Conservation (phyloP, 2,888 invertebrate genomes). For the Holacanthella duospinosa region DNA sequence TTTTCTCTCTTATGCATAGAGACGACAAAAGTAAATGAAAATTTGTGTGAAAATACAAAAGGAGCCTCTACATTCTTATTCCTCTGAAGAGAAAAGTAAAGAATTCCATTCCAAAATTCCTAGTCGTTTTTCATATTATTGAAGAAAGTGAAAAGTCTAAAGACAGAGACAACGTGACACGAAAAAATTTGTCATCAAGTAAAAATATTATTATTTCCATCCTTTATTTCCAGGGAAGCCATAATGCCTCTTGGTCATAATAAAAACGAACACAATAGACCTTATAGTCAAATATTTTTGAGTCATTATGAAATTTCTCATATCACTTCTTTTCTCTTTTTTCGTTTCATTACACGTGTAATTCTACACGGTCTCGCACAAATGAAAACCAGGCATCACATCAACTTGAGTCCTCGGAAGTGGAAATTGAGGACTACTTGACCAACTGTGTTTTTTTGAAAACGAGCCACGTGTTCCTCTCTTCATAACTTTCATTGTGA, state of each 20-base stretch:
- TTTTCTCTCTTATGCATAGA: not conserved
- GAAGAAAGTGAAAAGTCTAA: not conserved
- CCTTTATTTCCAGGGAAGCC: not conserved
- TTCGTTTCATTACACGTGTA: not conserved
- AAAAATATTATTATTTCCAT: constrained; percentile 14
- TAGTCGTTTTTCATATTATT: not conserved
- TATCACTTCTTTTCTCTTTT: too few species aligned
- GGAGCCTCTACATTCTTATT: not conserved
- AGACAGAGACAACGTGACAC: constrained; percentile 5
- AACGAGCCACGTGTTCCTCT: not conserved
- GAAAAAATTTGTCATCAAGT: constrained; percentile 12
- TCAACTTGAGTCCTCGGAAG: too few species aligned
- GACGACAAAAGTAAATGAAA: not conserved
- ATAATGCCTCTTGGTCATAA: not conserved
- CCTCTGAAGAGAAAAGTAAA: not conserved
- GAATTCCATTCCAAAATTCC: not conserved
- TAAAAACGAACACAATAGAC: not conserved
- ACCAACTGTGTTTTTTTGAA: not conserved
- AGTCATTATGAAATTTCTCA: too few species aligned
- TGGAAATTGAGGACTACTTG: not conserved
- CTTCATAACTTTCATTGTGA: too few species aligned
- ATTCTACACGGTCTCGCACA: not conserved
- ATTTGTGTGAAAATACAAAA: not conserved
- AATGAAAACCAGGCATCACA: too few species aligned
- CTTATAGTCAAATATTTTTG: too few species aligned